Evolutionary conservation across 2,888 invertebrate genomes (phyloP), one percentile per base, ranked within the genome.

Genomic region (Pristionchus japonicus): DNA sequence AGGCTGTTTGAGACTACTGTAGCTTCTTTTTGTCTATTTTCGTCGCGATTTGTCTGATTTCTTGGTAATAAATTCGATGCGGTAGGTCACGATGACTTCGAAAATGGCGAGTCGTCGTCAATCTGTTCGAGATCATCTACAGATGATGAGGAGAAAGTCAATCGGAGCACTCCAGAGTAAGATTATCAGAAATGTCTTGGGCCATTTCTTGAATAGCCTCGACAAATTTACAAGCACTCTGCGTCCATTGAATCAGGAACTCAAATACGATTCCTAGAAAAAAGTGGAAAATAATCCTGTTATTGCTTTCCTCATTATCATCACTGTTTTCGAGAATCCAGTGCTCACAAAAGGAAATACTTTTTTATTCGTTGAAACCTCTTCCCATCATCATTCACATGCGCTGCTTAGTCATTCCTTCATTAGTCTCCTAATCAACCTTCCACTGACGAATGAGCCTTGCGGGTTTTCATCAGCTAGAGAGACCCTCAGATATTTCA

Each of bases 111-210:
- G 3, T n/a, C 57, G 84, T 27, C 84, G 84, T 11, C 84, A 84
- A 84, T 84, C 84, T 1, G 40, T 84, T 4, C 34, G 61, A 40
- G 84, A 84, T 37, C 84, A 84, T 40, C 84, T 84, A 20, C 84
- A 84, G 40, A 84, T 43, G 57, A 84, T 84, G 84, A 57, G 84
- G n/a, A 84, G 84, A 84, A 84, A 84, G 61, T 84, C 84, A 15
- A 84, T 84, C 23, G 84, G 84, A 37, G 84, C 84, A 57, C 40
- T 84, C 31, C 84, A 84, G 61, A 84, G 84, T 84, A 43, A 84
- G 47, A n/a, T 1, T 34, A 67, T 67, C n/a, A 4, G 34, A 67
- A 34, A 67, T 67, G 20, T 52, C 23, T 17, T 52, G 3, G 52
- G 20, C 17, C 4, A 3, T 52, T 52, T 3, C 20, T 23, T 11